These are phyloP conservation scores for Tiliacea aurago DNA, from an alignment of 2,888 invertebrate species.

Conservation along the genomic window DNA sequence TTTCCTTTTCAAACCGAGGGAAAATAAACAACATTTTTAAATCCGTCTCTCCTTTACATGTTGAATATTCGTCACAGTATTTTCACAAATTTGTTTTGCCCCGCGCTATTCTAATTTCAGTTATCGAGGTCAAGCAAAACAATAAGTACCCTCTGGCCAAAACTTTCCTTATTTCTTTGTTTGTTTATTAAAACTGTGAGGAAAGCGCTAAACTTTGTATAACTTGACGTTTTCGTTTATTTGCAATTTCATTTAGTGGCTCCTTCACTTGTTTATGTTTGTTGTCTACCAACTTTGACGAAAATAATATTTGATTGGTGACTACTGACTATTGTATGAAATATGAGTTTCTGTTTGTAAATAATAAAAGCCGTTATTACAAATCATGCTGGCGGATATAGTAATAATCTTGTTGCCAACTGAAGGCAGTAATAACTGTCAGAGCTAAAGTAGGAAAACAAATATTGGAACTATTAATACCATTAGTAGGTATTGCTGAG, in stretches of 20 bases:
- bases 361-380: slow-evolving; percentile 52
- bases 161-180: slow-evolving; percentile 82
- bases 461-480: slow-evolving; percentile 55
- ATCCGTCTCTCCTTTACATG: slow-evolving; percentile 22
- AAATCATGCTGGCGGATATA: slow-evolving; percentile 57
- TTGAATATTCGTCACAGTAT: slow-evolving; percentile 52
- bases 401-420: slow-evolving; percentile 51
- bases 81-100: slow-evolving; percentile 67
- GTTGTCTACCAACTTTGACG: slow-evolving; percentile 68
- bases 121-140: slow-evolving; percentile 78
- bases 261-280: slow-evolving; percentile 81
- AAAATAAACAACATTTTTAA: slow-evolving; percentile 13
- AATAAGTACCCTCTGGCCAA: slow-evolving; percentile 70
- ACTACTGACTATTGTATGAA: slow-evolving; percentile 52
- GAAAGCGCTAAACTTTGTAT: slow-evolving; percentile 80
- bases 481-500: slow-evolving; percentile 37
- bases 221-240: slow-evolving; percentile 82
- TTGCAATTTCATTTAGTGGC: slow-evolving; percentile 83
- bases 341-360: slow-evolving; percentile 47
- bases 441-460: slow-evolving; percentile 45
- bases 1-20: not conserved
- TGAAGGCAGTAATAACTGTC: slow-evolving; percentile 56
- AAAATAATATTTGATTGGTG: slow-evolving; percentile 67
- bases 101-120: slow-evolving; percentile 68
- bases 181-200: slow-evolving; percentile 84